Evolutionary conservation across 2,888 invertebrate genomes (phyloP).

Genomic region (Rhamnusium bicolor): DNA sequence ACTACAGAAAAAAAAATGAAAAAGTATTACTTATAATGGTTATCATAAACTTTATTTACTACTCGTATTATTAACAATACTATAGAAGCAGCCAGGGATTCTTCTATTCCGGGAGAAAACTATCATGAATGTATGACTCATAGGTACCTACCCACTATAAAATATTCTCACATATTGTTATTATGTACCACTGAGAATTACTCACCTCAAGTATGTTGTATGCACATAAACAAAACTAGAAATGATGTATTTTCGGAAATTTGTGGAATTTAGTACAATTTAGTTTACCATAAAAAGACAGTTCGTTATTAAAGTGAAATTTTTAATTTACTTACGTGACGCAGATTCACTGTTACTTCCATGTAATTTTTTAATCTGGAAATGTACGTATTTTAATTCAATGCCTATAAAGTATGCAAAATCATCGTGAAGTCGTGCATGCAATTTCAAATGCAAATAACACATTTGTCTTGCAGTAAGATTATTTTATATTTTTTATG

Average conservation of each 20-base stretch:
- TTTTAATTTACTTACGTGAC: conserved; percentile 27
- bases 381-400: conserved; percentile 4
- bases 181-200: neutral
- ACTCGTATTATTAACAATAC: too few relatives aligned
- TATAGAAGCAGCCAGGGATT: neutral
- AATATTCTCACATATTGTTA: neutral
- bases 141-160: neutral
- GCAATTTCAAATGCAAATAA: neutral
- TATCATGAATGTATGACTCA: neutral
- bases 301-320: conserved; percentile 33
- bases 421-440: conserved; percentile 11
- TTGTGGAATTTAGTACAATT: neutral
- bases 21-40: too few relatives aligned
- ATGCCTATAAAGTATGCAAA: conserved; percentile 6
- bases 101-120: neutral
- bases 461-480: neutral
- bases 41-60: too few relatives aligned
- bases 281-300: conserved; percentile 27
- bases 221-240: neutral
- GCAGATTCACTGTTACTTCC: conserved; percentile 13
- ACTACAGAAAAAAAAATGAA: too few relatives aligned
- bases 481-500: too few relatives aligned
- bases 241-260: conserved; percentile 5
- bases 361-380: conserved; percentile 6
- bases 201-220: neutral